Conservation (phyloP, 2,113 vertebrate genomes). For the Pygathrix nemaeus region DNA sequence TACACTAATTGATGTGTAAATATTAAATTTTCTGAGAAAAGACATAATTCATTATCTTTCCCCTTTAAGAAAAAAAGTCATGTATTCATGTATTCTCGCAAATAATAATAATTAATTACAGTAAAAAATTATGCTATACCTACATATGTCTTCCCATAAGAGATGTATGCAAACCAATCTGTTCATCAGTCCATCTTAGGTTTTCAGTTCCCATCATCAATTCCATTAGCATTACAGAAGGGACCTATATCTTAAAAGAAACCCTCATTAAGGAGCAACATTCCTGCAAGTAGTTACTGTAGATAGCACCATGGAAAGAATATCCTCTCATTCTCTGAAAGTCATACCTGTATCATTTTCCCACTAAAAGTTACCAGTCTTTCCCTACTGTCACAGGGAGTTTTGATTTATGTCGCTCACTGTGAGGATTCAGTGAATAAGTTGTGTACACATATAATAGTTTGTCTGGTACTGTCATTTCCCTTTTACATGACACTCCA, state of each 20-base stretch:
- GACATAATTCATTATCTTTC: not conserved
- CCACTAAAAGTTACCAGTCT: not conserved
- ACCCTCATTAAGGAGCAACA: not conserved
- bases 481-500: constrained; percentile 3
- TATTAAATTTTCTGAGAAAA: not conserved
- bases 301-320: not conserved
- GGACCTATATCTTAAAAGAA: not conserved
- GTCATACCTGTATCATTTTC: not conserved
- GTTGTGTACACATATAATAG: constrained; percentile 31
- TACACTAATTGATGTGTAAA: not conserved
- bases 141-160: not conserved
- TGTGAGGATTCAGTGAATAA: constrained; percentile 47
- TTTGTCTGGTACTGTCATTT: constrained; percentile 64
- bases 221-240: not conserved
- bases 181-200: not conserved
- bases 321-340: not conserved
- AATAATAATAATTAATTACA: not conserved
- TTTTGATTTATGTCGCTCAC: constrained; percentile 68
- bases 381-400: constrained; percentile 45
- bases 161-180: not conserved
- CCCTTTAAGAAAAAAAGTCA: not conserved
- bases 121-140: not conserved
- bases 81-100: not conserved
- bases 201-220: not conserved
- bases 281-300: not conserved